Evolutionary conservation across 1,140 invertebrate genomes (phyloP), one percentile per base, ranked within the genome.

Genomic region (Chrysopa pallens): DNA sequence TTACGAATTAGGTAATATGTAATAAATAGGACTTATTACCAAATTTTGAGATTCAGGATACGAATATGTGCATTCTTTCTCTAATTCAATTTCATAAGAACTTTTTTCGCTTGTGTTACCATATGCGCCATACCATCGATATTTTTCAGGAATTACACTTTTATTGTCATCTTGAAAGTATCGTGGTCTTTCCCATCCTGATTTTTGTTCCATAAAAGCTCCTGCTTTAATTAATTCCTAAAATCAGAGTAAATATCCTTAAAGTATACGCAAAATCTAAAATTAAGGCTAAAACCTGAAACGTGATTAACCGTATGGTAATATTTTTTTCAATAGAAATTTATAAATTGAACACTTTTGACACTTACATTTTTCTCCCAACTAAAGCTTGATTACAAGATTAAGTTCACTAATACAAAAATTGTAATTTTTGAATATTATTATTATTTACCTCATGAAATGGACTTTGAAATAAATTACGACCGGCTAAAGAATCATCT

Each of bases 101-200:
- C 82, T 72, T 6, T 64, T 54, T 53, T 86, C 76, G 12, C 62
- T 62, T 0, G 67, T 55, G 28, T 72, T 68, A 8, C 77, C 82
- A 53, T 88, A 85, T 45, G 71, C 71, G 17, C 85, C 86, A 52
- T 81, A 84, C 71, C 83, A 91, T 61, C 90, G 85, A 52, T 91
- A 91, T 3, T 67, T 59, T 6, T 68, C 56, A 2, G 67, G 64
- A 39, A 67, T 61, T 3, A 53, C 31, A 11, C 8, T 9, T 11
- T 12, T 9, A 57, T 64, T 64, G 36, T 65, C 67, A 47, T 61
- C 66, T 42, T 70, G 55, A 49, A 64, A 78, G 55, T 72, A 85
- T 1, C 78, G 84, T 0, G 87, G 84, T 47, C 86, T 59, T 58
- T 92, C 86, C 80, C 84, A 91, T 1, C 86, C 85, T 44, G 84